These are phyloP conservation scores for Drusus annulatus DNA, from an alignment of 1,140 invertebrate species.

Conservation along the genomic window DNA sequence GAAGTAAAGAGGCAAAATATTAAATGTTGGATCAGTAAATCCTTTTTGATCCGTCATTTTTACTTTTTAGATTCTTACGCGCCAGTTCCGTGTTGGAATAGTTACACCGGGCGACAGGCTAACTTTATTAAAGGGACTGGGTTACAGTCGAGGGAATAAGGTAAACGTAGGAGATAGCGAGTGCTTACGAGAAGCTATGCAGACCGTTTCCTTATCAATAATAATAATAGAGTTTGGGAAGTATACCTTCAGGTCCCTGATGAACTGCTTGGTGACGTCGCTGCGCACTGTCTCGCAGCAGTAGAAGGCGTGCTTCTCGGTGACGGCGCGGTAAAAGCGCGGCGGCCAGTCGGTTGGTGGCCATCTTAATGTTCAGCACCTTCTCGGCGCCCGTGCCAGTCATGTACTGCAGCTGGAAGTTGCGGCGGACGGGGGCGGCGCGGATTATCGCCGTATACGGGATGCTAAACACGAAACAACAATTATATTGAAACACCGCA, in stretches of 20 bases:
- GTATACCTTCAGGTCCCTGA: constrained; percentile 85
- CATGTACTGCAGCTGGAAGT: constrained; percentile 83
- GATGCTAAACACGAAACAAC: constrained; percentile 74
- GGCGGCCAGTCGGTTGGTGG: constrained; percentile 83
- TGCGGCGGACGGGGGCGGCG: constrained; percentile 81
- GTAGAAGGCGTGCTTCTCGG: constrained; percentile 93
- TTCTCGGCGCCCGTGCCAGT: constrained; percentile 79
- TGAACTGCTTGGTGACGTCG: constrained; percentile 90
- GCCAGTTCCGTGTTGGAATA: no score
- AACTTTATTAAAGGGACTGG: no score
- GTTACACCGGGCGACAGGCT: no score
- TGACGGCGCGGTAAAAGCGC: constrained; percentile 90
- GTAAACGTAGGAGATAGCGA: no score
- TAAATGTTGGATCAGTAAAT: background rate
- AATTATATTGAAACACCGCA: no score
- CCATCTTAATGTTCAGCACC: constrained; percentile 84
- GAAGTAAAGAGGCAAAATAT: background rate
- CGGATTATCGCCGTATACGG: constrained; percentile 87
- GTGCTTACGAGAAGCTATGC: no score
- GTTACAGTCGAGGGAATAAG: no score
- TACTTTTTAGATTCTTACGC: no score
- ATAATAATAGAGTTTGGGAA: no score
- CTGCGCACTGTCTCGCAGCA: constrained; percentile 91
- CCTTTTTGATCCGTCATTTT: no score
- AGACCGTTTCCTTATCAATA: no score